Percentiles rank a stretch among this genome's conserved stretches.
Conservation (phyloP, 1,140 invertebrate species). For the Euura lappo region DNA sequence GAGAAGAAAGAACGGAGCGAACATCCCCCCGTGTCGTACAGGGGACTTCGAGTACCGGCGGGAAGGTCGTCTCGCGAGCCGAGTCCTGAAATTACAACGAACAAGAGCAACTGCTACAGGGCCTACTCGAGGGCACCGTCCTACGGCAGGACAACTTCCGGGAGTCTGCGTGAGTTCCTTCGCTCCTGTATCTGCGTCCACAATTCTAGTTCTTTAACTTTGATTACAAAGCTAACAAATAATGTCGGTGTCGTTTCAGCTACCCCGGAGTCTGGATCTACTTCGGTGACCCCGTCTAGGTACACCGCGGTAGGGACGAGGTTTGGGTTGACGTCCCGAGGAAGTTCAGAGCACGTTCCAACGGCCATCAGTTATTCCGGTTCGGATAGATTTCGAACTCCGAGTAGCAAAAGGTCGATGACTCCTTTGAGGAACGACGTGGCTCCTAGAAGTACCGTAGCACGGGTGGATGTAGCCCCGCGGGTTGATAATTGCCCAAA, state of each 20-base stretch:
- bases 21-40: slow-evolving; percentile 39
- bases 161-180: slow-evolving; percentile 33
- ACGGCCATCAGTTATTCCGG: slow-evolving; percentile 28
- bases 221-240: neutral
- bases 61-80: slow-evolving; percentile 47
- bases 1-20: slow-evolving; percentile 47
- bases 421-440: neutral
- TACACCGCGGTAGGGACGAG: slow-evolving; percentile 26
- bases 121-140: slow-evolving; percentile 43
- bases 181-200: neutral
- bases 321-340: slow-evolving; percentile 28
- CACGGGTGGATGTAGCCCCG: neutral
- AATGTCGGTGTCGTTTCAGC: slow-evolving; percentile 23
- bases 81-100: slow-evolving; percentile 46
- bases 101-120: slow-evolving; percentile 43
- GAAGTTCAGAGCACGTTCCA: slow-evolving; percentile 30
- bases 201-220: slow-evolving; percentile 13
- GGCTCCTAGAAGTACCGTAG: neutral
- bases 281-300: slow-evolving; percentile 33
- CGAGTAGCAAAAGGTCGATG: slow-evolving; percentile 12
- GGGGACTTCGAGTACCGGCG: slow-evolving; percentile 40
- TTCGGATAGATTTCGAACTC: slow-evolving; percentile 34
- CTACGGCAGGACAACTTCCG: slow-evolving; percentile 38
- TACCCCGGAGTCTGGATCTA: slow-evolving; percentile 36
- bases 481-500: slow-evolving; percentile 14